Conservation (phyloP, 2,888 invertebrate species). For the Colostygia pectinataria region DNA sequence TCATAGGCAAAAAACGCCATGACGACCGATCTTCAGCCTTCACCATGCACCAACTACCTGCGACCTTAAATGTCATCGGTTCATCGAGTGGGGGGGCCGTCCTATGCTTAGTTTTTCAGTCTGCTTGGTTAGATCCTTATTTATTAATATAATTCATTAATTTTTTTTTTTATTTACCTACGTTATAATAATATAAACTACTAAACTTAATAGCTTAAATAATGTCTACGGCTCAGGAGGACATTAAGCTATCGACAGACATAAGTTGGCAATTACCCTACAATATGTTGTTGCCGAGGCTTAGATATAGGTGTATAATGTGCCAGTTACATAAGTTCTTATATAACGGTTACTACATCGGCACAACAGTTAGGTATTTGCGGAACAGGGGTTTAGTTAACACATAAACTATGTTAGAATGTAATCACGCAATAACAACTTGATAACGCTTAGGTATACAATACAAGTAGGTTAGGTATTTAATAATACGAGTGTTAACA, state of each 20-base stretch:
- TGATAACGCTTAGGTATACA: conserved; percentile 11
- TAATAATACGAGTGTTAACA: too few species aligned
- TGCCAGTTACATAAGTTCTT: conserved; percentile 1
- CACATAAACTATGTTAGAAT: conserved; percentile 25
- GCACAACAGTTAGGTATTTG: conserved; percentile 25
- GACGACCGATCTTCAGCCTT: too few species aligned
- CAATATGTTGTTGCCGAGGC: conserved; percentile 45
- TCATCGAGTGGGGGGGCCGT: too few species aligned
- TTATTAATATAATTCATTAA: too few species aligned
- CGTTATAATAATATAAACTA: too few species aligned
- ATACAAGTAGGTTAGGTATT: conserved; percentile 2
- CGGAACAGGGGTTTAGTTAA: conserved; percentile 28
- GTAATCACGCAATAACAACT: conserved; percentile 16
- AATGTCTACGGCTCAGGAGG: conserved; percentile 13
- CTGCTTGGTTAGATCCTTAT: too few species aligned
- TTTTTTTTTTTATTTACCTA: too few species aligned
- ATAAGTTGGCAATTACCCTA: conserved; percentile 71
- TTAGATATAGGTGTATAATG: conserved; percentile 45
- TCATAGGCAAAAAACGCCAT: too few species aligned
- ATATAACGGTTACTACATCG: conserved; percentile 16
- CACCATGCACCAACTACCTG: too few species aligned
- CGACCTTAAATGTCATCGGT: too few species aligned
- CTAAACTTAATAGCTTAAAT: conserved; percentile 13
- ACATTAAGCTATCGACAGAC: conserved; percentile 64
- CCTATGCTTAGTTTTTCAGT: too few species aligned